Evolutionary conservation across 2,888 invertebrate species (phyloP), one percentile per base, ranked within the genome.

Genomic region (Drosophila neoperkinsi): DNA sequence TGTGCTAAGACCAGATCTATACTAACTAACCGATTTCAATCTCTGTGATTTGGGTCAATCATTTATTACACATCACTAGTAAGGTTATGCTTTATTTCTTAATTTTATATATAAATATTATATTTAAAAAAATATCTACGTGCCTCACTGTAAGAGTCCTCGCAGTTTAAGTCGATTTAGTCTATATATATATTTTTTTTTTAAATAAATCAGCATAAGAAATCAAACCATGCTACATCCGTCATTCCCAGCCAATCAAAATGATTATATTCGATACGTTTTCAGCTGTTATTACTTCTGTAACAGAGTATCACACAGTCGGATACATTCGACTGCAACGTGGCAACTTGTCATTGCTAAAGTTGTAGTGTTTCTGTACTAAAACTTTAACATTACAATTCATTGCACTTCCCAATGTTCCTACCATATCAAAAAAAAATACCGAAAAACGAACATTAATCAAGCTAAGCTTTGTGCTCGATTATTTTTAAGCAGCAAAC

Each of bases 401-500:
- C 28, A 43, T n/a, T 13, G n/a, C 18, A 28, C 3, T 41, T 10
- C 13, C 30, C 25, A 6, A 38, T 38, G 1, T 28, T 25, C 21
- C 2, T 16, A 1, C 2, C 11, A 21, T 2, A 6, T 25, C 3
- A 33, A 34, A 49, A 18, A 28, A 28, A 31, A 18, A 7, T 30
- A 16, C 4, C 16, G 18, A 46, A 10, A 13, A 33, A 28, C 25
- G 5, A 25, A 34, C 38, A 16, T 46, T n/a, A 13, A 46, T 21
- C 4, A 57, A 38, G 50, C 25, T 46, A 4, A 33, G 46, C 34
- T 21, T 1, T n/a, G n/a, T 55, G 10, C 34, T 38, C 34, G 11
- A 43, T 21, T 34, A 56, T 51, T 60, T 51, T 69, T 56, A 43
- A 34, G 10, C 16, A 30, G 38, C 1, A 25, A 46, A 50, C 21